Base-by-base conservation (phyloP, 2,113 vertebrate genomes). In the Epinephelus fuscoguttatus region DNA sequence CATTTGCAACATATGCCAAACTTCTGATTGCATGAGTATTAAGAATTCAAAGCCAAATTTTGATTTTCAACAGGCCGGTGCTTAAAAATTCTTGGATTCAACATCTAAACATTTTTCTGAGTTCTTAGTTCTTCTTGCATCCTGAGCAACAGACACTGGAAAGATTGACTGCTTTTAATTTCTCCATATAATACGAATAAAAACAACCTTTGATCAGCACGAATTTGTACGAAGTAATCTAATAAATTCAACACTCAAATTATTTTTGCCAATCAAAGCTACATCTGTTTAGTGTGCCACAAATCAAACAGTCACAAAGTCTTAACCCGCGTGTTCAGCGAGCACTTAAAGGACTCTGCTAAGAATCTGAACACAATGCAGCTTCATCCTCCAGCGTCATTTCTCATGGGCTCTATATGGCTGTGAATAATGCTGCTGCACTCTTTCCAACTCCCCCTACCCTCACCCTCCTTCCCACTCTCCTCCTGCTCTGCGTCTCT, bases 301-400 rank as follows among this genome's bases (percentile, higher is more conserved):
- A 75, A 75, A 64, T 80, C 23, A 67, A 33, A 73, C 62, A 79
- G 25, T 57, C 63, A 37, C 66, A 62, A n/a, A 45, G 59, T 56
- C 25, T 33, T 40, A 70, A 47, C 69, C 12, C 55, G 50, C 40
- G 11, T 57, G 55, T 33, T 75, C 53, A 81, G 33, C 1, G 23
- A 17, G 76, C 56, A 63, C 47, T 75, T 67, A 70, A 56, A 69
- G 75, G 61, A 80, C 50, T 63, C 47, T 62, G 60, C 45, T 82
- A 50, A 72, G 47, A 42, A 49, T 81, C 64, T 82, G 59, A 79
- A 73, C 70, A 70, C 55, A 81, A 61, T 17, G 33, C 78, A 47
- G 70, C 52, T 80, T 70, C 82, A 40, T 80, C 72, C 55, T 69
- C 66, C 23, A 37, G 47, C 61, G 19, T 67, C 76, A 66, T 78